Evolutionary conservation across 2,113 vertebrate genomes (phyloP).

Genomic region (Chitala chitala): DNA sequence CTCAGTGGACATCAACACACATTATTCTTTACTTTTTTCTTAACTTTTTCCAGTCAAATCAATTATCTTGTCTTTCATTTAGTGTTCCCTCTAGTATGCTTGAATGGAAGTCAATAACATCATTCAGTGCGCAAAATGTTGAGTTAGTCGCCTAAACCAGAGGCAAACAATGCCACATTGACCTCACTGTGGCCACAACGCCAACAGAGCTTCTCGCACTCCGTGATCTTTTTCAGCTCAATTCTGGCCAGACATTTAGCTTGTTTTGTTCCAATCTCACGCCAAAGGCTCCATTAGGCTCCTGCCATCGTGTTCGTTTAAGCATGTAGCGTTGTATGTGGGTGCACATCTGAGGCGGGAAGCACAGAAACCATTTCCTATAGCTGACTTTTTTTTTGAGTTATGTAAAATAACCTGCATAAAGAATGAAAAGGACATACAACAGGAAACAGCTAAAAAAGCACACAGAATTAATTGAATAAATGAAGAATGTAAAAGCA

Average conservation of each 20-base stretch:
- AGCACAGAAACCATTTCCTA: background rate
- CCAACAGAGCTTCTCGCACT: background rate
- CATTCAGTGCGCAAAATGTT: background rate
- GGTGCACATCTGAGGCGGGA: background rate
- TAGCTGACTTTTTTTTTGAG: background rate
- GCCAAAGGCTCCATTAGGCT: background rate
- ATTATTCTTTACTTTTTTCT: background rate
- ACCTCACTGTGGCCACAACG: background rate
- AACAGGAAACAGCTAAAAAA: background rate
- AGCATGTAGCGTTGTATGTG: background rate
- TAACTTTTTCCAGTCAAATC: background rate
- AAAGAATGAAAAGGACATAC: background rate
- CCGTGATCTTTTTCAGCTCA: background rate
- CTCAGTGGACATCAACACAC: too few relatives aligned
- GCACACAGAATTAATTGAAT: background rate
- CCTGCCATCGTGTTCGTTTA: too few relatives aligned
- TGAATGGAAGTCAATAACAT: slow-evolving; percentile 5
- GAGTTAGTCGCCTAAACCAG: background rate
- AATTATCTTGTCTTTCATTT: slow-evolving; percentile 8
- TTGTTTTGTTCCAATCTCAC: background rate
- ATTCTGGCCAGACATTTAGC: background rate
- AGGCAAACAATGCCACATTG: slow-evolving; percentile 9
- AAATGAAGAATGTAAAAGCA: background rate
- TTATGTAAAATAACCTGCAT: slow-evolving; percentile 1
- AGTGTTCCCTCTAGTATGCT: slow-evolving; percentile 3